Base-by-base conservation (phyloP, 2,113 vertebrate species). In the cat (Felis catus) region DNA sequence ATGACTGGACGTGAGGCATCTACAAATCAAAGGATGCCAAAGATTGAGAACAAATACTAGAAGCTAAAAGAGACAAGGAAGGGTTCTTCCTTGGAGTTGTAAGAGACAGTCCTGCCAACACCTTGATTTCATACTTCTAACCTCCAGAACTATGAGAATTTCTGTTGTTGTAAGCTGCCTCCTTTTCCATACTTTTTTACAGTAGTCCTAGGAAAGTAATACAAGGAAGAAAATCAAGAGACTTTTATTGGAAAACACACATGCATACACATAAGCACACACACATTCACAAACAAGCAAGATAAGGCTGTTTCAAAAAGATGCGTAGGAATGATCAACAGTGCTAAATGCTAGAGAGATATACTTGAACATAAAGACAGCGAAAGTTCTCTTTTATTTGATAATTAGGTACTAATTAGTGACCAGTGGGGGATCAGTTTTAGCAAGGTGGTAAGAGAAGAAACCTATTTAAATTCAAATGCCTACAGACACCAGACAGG, bases 391-490 rank as follows among this genome's bases (percentile, higher is more conserved):
- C 31, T 29, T 68, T 68, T 73, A 81, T 53, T 83, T 80, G 25
- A 87, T 55, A 80, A 76, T 39, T 80, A 55, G 3, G 15, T 65
- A 5, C 36, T 45, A 39, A 53, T 63, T 79, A 55, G 15, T 33
- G 6, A 89, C 39, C n/a, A 45, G 4, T 19, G n/a, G 81, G 27
- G 10, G 39, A 21, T 29, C 23, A n/a, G n/a, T 97, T 94, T 95
- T 48, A 70, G 33, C n/a, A 19, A 3, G 70, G 12, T 68, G 19
- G 29, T 23, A 16, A 78, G 18, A 51, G 84, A 91, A 83, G 25
- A 63, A n/a, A 9, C 5, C 51, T 93, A 85, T 53, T 96, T 94
- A 91, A 91, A 66, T 80, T 55, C 61, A 85, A 93, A 73, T 33
- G 78, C 25, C 5, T 81, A 45, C 5, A 88, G 48, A 48, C 14